Evolutionary conservation across 1,140 invertebrate species (phyloP).

Genomic region (Drosophila teissieri): DNA sequence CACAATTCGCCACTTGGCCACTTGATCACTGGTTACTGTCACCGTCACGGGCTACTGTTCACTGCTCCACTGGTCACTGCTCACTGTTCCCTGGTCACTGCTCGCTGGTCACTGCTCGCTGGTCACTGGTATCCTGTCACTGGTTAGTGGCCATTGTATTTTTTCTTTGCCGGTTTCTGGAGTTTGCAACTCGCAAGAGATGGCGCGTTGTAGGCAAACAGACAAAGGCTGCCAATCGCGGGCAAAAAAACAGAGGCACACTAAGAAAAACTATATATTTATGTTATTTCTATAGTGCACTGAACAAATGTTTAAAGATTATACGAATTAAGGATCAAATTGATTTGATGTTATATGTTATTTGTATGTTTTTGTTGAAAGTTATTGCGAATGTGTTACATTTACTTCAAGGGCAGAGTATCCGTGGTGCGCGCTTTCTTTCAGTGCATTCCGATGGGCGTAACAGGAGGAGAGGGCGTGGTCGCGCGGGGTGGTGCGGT

Average conservation of each 20-base stretch:
- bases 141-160: slow-evolving; percentile 1
- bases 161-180: slow-evolving; percentile 2
- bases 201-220: not conserved
- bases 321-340: not conserved
- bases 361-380: too few species aligned
- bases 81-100: not conserved
- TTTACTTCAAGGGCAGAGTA: too few species aligned
- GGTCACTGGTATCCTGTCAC: not conserved
- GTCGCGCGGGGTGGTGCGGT: slow-evolving; percentile 16
- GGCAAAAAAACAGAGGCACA: slow-evolving; percentile 10
- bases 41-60: slow-evolving; percentile 3
- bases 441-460: slow-evolving; percentile 2
- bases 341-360: too few species aligned
- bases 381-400: too few species aligned
- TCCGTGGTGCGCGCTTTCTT: not conserved
- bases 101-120: not conserved
- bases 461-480: not conserved
- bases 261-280: not conserved
- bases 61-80: not conserved
- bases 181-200: not conserved
- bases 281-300: too few species aligned
- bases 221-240: slow-evolving; percentile 11
- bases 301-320: too few species aligned
- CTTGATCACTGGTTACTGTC: slow-evolving; percentile 3
- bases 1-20: not conserved